These are phyloP conservation scores for Pachyramphus minor DNA, from an alignment of 2,113 vertebrate genomes.

Conservation along the genomic window DNA sequence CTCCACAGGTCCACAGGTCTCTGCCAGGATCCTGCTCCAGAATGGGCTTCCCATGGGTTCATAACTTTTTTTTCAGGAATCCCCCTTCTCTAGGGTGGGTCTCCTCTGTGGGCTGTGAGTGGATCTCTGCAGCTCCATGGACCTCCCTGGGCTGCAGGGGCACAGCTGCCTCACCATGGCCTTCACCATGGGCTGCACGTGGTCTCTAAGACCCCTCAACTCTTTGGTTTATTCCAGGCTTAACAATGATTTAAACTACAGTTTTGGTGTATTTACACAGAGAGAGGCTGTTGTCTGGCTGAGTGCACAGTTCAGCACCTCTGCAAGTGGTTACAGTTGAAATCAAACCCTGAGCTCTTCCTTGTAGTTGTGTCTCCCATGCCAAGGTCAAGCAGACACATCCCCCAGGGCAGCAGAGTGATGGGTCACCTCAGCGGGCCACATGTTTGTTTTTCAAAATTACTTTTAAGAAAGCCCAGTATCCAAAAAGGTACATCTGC, in stretches of 20 bases:
- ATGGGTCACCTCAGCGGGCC: not conserved
- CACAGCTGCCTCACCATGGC: not conserved
- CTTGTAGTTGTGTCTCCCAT: not conserved
- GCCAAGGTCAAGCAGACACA: not conserved
- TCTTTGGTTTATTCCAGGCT: not conserved
- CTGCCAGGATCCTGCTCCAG: not conserved
- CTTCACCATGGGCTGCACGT: not conserved
- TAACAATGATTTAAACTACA: not conserved
- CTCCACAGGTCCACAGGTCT: not conserved
- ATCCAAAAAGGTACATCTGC: not conserved
- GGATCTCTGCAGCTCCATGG: not conserved
- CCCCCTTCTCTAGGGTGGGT: not conserved
- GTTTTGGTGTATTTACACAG: not conserved
- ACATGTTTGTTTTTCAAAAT: not conserved
- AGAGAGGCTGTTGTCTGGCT: not conserved
- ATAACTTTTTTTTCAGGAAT: not conserved
- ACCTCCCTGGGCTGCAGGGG: not conserved
- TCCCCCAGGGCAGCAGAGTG: not conserved
- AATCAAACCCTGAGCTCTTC: not conserved
- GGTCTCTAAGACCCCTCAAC: not conserved
- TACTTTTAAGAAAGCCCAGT: not conserved
- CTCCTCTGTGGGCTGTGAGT: not conserved
- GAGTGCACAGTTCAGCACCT: not conserved
- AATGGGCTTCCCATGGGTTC: not conserved
- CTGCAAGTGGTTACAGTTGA: not conserved